phyloP scores from a whole-genome alignment of 1,140 invertebrate genomes.

The Neodiprion lecontei region DNA sequence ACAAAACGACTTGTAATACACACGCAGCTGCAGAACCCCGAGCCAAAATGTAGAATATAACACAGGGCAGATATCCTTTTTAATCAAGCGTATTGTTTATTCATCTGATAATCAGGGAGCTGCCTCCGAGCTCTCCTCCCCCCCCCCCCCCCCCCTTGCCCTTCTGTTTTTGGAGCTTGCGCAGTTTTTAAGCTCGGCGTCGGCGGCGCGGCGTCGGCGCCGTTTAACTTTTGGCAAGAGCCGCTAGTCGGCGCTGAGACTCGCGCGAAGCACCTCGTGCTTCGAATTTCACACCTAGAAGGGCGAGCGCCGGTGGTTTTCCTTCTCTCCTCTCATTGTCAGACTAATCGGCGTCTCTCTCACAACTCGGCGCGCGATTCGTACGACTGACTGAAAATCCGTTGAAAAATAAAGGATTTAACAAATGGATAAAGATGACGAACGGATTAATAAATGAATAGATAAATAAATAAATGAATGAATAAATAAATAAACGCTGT shows the following conservation, averaged over 20 bases:
- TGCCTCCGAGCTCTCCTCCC: too few species aligned
- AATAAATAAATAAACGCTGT: too few species aligned
- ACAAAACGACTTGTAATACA: too few species aligned
- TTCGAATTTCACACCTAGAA: slow-evolving; percentile 24
- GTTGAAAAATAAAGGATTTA: too few species aligned
- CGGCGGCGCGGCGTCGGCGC: background rate
- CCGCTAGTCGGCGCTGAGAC: slow-evolving; percentile 57
- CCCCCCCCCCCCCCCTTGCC: too few species aligned
- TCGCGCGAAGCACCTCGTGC: slow-evolving; percentile 41
- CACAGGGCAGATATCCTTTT: background rate
- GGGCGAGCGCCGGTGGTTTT: slow-evolving; percentile 10
- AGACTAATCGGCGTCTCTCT: slow-evolving; percentile 19
- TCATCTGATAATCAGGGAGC: slow-evolving; percentile 1
- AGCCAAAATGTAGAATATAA: too few species aligned
- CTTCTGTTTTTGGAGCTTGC: background rate
- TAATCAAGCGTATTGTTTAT: slow-evolving; percentile 7
- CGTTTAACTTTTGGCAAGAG: slow-evolving; percentile 24
- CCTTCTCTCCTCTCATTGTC: slow-evolving; percentile 10
- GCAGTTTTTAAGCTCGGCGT: background rate
- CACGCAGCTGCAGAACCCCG: too few species aligned
- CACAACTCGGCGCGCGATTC: slow-evolving; percentile 28
- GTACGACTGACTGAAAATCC: background rate
- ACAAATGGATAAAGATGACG: too few species aligned
- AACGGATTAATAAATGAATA: too few species aligned
- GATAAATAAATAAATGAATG: too few species aligned